Base-by-base conservation (phyloP, 1,140 invertebrate genomes). In the Laupala kohalensis region DNA sequence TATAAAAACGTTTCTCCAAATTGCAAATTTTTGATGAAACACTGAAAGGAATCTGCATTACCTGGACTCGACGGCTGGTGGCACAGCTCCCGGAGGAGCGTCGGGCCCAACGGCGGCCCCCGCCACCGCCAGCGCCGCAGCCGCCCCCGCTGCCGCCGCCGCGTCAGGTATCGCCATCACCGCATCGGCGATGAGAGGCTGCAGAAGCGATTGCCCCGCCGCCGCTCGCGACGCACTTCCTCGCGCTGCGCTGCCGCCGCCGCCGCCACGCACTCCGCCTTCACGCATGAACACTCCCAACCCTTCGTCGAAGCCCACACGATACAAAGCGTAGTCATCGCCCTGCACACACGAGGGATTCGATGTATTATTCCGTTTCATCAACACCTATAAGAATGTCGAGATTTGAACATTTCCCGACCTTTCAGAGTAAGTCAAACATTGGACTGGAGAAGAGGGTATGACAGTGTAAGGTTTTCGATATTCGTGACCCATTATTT, bases 301-400 rank as follows among this genome's bases (percentile, higher is more conserved):
- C 66, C 81, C 80, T 53, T 81, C 80, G 70, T 82, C 81, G 69
- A 82, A 79, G 71, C 78, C 79, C 29, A 78, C 78, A 73, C 82
- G 77, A 68, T 79, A 78, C 26, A 76, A 77, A 63, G 72, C 30
- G 67, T 83, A 83, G 76, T 83, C 81, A 72, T 83, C 82, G 27
- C 76, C 78, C 81, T 82, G 72, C 26, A 15, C 37, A 53, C 37
- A 53, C 19, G 37, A n/a, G n/a, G n/a, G n/a, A n/a, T n/a, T n/a
- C n/a, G n/a, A n/a, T n/a, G n/a, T n/a, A n/a, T n/a, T n/a, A n/a
- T n/a, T n/a, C n/a, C n/a, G n/a, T n/a, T n/a, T n/a, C n/a, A n/a
- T n/a, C n/a, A n/a, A n/a, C n/a, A n/a, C n/a, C n/a, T n/a, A n/a
- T n/a, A n/a, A n/a, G n/a, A n/a, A n/a, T n/a, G n/a, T n/a, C n/a